A percentile compares a stretch with the other conserved stretches of the same genome.
phyloP scores from a whole-genome alignment of 2,797 vertebrate species.

The Clarias laeviceps region DNA sequence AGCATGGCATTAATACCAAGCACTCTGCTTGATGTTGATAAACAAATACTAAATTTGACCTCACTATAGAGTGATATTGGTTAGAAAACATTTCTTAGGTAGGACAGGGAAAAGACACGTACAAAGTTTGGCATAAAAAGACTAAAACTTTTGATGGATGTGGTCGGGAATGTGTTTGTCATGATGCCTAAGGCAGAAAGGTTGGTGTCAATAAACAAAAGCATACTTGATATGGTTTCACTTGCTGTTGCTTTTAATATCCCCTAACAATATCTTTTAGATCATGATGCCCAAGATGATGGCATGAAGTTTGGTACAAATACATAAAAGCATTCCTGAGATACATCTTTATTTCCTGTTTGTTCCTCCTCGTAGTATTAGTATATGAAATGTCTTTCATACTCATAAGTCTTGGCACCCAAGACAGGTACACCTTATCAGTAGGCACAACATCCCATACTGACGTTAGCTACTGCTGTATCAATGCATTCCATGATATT shows the following conservation, averaged over 20 bases:
- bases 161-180: not conserved
- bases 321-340: conserved; percentile 2
- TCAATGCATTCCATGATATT: not conserved
- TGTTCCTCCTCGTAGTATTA: not conserved
- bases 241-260: not conserved
- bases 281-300: not conserved
- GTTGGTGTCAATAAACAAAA: not conserved
- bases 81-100: not conserved
- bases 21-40: not conserved
- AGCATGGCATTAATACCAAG: not conserved
- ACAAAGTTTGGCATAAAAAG: not conserved
- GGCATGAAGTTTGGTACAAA: not conserved
- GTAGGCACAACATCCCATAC: not conserved
- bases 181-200: not conserved
- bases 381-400: not conserved
- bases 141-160: not conserved
- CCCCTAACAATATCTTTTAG: not conserved
- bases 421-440: not conserved
- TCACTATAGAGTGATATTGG: not conserved
- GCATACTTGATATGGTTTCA: not conserved
- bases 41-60: not conserved
- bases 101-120: not conserved
- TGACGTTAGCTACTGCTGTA: not conserved
- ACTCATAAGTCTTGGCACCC: not conserved
- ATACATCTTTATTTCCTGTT: not conserved